Evolutionary conservation across 2,888 invertebrate species (phyloP).

Genomic region (Schrankia costaestrigalis): DNA sequence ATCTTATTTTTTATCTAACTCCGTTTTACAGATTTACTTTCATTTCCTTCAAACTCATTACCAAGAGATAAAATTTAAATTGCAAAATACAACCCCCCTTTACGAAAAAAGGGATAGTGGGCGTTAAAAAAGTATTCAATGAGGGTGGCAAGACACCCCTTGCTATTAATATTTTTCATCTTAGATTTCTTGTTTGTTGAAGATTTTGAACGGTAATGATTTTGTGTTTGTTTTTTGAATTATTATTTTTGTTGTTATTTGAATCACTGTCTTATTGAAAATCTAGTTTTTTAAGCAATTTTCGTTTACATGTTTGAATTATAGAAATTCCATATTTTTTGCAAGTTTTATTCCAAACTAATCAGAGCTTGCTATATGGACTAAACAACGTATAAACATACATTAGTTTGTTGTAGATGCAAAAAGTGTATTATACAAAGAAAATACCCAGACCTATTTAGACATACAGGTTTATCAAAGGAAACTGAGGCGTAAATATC

Average conservation of each 20-base stretch:
- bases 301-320: neutral
- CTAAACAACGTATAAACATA: no score
- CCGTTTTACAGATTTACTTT: conserved; percentile 30
- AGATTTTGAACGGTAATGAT: conserved; percentile 29
- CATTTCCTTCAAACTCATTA: conserved; percentile 58
- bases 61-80: conserved; percentile 75
- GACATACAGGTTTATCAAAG: no score
- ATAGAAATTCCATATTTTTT: no score
- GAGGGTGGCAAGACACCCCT: conserved; percentile 38
- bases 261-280: conserved; percentile 2
- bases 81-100: conserved; percentile 69
- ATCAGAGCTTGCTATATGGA: no score
- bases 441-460: no score
- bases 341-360: no score
- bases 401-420: no score
- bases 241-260: conserved; percentile 1
- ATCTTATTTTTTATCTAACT: conserved; percentile 7
- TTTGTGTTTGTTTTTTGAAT: conserved; percentile 3
- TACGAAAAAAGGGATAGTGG: conserved; percentile 69
- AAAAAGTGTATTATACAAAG: no score
- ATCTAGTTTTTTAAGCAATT: neutral
- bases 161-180: conserved; percentile 63
- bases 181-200: conserved; percentile 49
- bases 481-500: no score
- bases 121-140: conserved; percentile 66